Percentiles rank a stretch among this genome's conserved stretches.
These are phyloP conservation scores for Bovichtus diacanthus DNA, from an alignment of 2,797 vertebrate genomes.

Conservation along the genomic window DNA sequence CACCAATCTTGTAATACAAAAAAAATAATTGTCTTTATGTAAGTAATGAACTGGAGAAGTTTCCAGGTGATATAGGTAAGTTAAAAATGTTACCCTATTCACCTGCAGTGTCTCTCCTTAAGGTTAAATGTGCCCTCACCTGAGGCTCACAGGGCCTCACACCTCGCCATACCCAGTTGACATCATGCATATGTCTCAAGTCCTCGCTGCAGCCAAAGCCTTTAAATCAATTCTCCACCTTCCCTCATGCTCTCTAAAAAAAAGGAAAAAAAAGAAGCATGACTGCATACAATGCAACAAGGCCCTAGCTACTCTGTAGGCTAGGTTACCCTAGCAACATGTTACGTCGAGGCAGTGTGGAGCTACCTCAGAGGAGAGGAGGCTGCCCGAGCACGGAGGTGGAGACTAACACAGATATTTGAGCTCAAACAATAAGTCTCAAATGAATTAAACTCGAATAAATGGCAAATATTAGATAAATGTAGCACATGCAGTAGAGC, in stretches of 20 bases:
- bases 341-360: conserved; percentile 65
- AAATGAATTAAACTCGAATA: conserved; percentile 3
- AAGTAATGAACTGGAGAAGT: no score
- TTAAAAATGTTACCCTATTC: no score
- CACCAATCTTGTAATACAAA: no score
- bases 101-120: no score
- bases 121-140: no score
- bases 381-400: conserved; percentile 46
- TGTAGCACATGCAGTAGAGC: neutral
- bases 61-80: no score
- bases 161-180: neutral
- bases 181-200: conserved; percentile 1
- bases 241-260: neutral
- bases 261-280: conserved; percentile 1
- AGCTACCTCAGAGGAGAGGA: conserved; percentile 43
- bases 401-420: conserved; percentile 39
- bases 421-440: conserved; percentile 27
- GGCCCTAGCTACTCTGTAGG: conserved; percentile 54
- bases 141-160: neutral
- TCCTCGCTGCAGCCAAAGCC: conserved; percentile 8
- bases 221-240: conserved; percentile 3
- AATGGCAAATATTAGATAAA: neutral
- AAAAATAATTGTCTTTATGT: no score
- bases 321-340: conserved; percentile 79
- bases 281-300: conserved; percentile 33